Percentiles rank a stretch among this genome's conserved stretches.
Conservation (phyloP, 2,888 invertebrate genomes). For the Dasypolia templi region DNA sequence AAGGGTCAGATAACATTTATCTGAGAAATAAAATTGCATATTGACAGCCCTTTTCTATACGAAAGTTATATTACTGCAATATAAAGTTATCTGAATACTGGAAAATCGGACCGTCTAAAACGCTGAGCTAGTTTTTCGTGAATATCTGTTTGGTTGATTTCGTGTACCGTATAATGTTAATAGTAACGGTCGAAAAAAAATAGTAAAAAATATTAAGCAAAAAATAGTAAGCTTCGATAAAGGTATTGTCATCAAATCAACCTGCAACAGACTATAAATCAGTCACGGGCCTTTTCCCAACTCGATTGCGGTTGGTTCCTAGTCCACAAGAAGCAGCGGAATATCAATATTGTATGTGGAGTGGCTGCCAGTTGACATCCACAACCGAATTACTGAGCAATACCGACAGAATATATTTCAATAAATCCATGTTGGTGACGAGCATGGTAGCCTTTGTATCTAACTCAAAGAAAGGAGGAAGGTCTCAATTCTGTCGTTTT, state of each 20-base stretch:
- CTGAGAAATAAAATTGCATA: too few relatives aligned
- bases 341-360: constrained; percentile 35
- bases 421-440: background rate
- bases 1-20: background rate
- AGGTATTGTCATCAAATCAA: background rate
- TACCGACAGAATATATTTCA: background rate
- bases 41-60: too few relatives aligned
- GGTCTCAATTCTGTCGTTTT: too few relatives aligned
- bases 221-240: background rate
- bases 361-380: constrained; percentile 13
- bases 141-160: background rate
- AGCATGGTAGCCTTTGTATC: too few relatives aligned
- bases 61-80: too few relatives aligned
- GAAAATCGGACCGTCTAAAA: background rate
- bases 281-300: background rate
- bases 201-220: background rate
- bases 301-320: constrained; percentile 1
- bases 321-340: background rate
- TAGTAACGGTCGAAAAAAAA: background rate
- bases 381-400: constrained; percentile 20
- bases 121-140: background rate
- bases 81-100: background rate
- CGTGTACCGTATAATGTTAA: background rate
- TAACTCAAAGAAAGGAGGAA: too few relatives aligned
- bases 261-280: constrained; percentile 3